Conservation (phyloP, 2,888 invertebrate genomes). For the Cephus pygmeus region DNA sequence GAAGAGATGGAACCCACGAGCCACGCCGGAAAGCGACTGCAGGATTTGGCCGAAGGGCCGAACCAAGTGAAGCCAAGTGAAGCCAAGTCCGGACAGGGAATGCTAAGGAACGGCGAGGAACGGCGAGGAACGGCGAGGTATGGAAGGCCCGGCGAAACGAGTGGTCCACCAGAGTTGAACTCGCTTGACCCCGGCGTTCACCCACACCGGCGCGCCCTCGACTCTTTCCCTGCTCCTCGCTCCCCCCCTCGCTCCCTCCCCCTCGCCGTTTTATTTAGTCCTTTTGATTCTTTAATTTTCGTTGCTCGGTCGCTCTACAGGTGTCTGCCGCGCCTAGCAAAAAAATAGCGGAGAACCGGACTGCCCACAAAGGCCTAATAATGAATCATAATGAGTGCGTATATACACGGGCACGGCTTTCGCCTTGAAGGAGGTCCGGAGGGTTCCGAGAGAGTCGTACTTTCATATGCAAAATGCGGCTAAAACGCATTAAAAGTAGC, state of each 20-base stretch:
- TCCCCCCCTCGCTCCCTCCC: constrained; percentile 9
- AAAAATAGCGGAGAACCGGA: constrained; percentile 50
- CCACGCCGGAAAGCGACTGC: too few species aligned
- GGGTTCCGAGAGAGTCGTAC: constrained; percentile 34
- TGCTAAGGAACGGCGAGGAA: not conserved
- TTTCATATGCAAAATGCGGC: constrained; percentile 51
- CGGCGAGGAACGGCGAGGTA: constrained; percentile 7
- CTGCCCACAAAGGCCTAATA: constrained; percentile 55
- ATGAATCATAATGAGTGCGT: constrained; percentile 54
- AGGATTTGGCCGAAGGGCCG: too few species aligned
- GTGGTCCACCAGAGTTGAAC: constrained; percentile 48
- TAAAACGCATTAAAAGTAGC: too few species aligned
- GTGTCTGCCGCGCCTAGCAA: constrained; percentile 52
- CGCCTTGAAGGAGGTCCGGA: constrained; percentile 16
- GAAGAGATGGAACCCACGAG: too few species aligned
- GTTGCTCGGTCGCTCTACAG: constrained; percentile 46
- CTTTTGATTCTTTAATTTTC: constrained; percentile 42
- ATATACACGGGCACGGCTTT: constrained; percentile 20
- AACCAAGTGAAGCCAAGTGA: too few species aligned
- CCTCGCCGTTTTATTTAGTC: constrained; percentile 33
- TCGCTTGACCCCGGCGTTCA: constrained; percentile 57
- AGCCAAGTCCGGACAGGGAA: too few species aligned
- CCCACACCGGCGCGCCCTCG: constrained; percentile 46
- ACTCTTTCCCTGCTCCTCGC: constrained; percentile 14
- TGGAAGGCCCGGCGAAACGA: constrained; percentile 34